These are phyloP conservation scores for Tetranychus piercei DNA, from an alignment of 2,888 invertebrate genomes.

Conservation along the genomic window DNA sequence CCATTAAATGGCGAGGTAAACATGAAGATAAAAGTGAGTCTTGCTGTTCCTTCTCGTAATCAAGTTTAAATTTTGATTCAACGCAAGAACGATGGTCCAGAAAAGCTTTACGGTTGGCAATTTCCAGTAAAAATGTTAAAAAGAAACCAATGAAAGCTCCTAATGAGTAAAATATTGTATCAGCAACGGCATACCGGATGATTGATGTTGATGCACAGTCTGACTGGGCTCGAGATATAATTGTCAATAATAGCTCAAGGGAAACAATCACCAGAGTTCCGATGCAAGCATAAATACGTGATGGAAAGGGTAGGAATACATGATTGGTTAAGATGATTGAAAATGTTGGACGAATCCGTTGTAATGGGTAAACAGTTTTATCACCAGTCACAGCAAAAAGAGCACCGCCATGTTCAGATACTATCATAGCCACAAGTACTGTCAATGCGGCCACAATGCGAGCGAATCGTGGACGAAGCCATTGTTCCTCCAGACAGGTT, in stretches of 20 bases:
- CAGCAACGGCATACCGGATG: conserved; percentile 32
- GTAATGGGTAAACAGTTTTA: neutral
- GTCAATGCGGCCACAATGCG: conserved; percentile 23
- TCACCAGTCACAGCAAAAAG: conserved; percentile 14
- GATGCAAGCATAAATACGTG: conserved; percentile 49
- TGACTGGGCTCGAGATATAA: neutral
- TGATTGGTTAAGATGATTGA: conserved; percentile 54
- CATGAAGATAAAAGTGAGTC: conserved; percentile 33
- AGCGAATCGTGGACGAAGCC: conserved; percentile 23
- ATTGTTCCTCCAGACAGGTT: conserved; percentile 22
- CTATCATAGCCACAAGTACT: conserved; percentile 24
- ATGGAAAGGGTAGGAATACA: conserved; percentile 60
- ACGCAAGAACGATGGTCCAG: conserved; percentile 67
- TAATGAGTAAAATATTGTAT: conserved; percentile 50
- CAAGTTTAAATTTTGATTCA: conserved; percentile 58
- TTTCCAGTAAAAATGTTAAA: conserved; percentile 69
- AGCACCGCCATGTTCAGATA: conserved; percentile 19
- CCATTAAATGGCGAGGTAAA: conserved; percentile 62
- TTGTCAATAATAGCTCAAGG: conserved; percentile 44
- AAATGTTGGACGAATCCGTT: conserved; percentile 28
- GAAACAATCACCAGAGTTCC: conserved; percentile 50
- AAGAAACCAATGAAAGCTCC: conserved; percentile 68
- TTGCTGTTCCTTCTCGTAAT: conserved; percentile 69
- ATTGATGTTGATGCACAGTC: conserved; percentile 9
- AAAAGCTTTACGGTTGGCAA: conserved; percentile 66